These are phyloP conservation scores for Zingel zingel DNA, from an alignment of 2,113 vertebrate species.

Conservation along the genomic window DNA sequence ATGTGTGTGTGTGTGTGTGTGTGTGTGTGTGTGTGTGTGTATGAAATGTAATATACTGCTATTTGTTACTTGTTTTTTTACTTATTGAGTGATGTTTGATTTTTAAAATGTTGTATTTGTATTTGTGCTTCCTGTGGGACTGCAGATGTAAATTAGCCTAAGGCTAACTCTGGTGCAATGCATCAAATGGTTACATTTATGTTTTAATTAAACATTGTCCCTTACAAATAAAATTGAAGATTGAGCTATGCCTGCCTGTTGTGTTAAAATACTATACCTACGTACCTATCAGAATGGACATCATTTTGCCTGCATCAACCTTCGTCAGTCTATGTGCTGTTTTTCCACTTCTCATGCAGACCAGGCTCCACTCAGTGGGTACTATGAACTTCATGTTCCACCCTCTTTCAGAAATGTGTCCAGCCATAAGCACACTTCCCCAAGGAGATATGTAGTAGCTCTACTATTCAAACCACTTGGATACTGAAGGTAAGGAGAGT, in stretches of 20 bases:
- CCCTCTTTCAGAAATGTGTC: constrained; percentile 49
- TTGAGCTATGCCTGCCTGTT: not conserved
- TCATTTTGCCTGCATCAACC: constrained; percentile 22
- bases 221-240: too few relatives aligned
- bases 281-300: constrained; percentile 22
- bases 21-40: too few relatives aligned
- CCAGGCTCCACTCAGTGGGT: constrained; percentile 16
- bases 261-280: constrained; percentile 7
- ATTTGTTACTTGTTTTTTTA: too few relatives aligned
- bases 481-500: constrained; percentile 28
- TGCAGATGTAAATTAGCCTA: too few relatives aligned
- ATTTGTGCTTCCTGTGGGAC: too few relatives aligned
- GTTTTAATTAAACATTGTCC: too few relatives aligned
- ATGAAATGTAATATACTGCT: too few relatives aligned
- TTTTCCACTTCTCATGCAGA: constrained; percentile 33
- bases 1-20: too few relatives aligned
- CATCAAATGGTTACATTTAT: too few relatives aligned
- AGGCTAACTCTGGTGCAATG: too few relatives aligned
- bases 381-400: constrained; percentile 52
- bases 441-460: constrained; percentile 64
- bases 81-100: too few relatives aligned
- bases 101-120: too few relatives aligned
- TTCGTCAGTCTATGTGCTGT: not conserved
- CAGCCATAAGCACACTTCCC: constrained; percentile 63
- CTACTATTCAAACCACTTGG: constrained; percentile 49